Evolutionary conservation across 2,888 invertebrate genomes (phyloP), one percentile per base, ranked within the genome.

Genomic region (Drosophila helvetica): DNA sequence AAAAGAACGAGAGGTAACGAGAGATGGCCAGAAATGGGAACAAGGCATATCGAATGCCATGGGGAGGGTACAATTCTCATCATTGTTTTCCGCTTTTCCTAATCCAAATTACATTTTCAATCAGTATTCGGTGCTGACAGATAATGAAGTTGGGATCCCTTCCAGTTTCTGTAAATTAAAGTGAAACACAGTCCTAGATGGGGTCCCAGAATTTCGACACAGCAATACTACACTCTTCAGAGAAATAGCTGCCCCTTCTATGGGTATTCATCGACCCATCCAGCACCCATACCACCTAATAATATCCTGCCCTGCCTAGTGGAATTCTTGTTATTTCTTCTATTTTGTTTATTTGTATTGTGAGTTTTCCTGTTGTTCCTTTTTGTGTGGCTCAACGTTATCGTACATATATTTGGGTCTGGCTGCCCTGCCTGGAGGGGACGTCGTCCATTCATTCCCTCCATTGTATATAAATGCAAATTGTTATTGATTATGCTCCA

Each of bases 401-500:
- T 56, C 51, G 47, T 33, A 58, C 54, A 43, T 48, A 50, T 66
- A 22, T 45, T 47, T 5, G 33, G 78, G 48, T 56, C 33, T 62
- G 54, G 58, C 52, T 22, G 22, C 22, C 22, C 22, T 48, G 61
- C 67, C 45, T 55, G 65, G 5, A 73, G 73, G 56, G 48, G 45
- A 33, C 69, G 69, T 33, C 69, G 69, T 69, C 70, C 69, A 68
- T 68, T 68, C 69, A 56, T 68, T 38, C 52, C 51, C n/a, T 17
- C 18, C 22, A 62, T 72, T 62, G 56, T 67, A 63, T 59, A 74
- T 60, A 88, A 85, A 85, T 85, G 88, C 75, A 88, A 86, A 85
- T 85, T 86, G 84, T 86, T 85, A 85, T 85, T 88, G 85, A 85
- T 85, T 85, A 80, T 79, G 84, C 73, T 72, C 65, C 74, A 75